These are phyloP conservation scores for Oryctolagus cuniculus DNA, from an alignment of 2,113 vertebrate genomes.

Conservation along the genomic window mOryCun1.1 NC_091440.1:122629501-122630000, in stretches of 20 bases:
- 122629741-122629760: neutral
- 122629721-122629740: slow-evolving; percentile 19
- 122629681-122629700: neutral
- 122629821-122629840: slow-evolving; percentile 21
- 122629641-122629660: neutral
- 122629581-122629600: slow-evolving; percentile 14
- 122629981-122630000: neutral
- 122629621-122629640: slow-evolving; percentile 8
- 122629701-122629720: slow-evolving; percentile 17
- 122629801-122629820: neutral
- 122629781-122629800: slow-evolving; percentile 18
- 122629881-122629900: slow-evolving; percentile 41
- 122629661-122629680: slow-evolving; percentile 27
- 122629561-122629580: neutral
- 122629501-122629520: neutral
- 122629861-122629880: slow-evolving; percentile 2
- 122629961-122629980: neutral
- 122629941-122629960: slow-evolving; percentile 9
- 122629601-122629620: neutral
- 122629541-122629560: neutral
- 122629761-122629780: neutral
- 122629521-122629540: slow-evolving; percentile 40
- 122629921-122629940: slow-evolving; percentile 42
- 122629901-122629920: slow-evolving; percentile 22
- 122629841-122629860: neutral